A percentile compares a stretch with the other conserved stretches of the same genome.
Evolutionary conservation across 2,797 vertebrate genomes (phyloP).

Genomic region (Protonibea diacanthus): DNA sequence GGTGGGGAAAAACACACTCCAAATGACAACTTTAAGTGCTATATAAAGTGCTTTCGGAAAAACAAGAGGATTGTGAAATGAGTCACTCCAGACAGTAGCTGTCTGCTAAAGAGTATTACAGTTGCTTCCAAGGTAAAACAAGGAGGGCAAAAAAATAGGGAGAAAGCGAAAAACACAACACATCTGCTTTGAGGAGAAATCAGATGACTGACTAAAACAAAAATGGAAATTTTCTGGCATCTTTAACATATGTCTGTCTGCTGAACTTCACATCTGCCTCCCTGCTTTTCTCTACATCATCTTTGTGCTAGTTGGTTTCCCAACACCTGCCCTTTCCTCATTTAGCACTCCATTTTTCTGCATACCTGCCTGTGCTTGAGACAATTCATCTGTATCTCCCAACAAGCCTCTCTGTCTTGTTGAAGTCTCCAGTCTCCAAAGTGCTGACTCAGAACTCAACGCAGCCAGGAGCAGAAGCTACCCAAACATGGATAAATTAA

Average conservation of each 20-base stretch:
- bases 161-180: not conserved
- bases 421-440: not conserved
- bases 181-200: conserved; percentile 14
- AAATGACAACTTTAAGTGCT: conserved; percentile 72
- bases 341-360: conserved; percentile 7
- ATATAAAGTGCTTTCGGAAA: conserved; percentile 56
- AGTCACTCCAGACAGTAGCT: conserved; percentile 53
- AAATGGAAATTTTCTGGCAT: not conserved
- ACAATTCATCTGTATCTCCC: conserved; percentile 6
- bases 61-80: conserved; percentile 62
- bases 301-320: conserved; percentile 35
- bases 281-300: not conserved
- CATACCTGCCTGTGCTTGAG: conserved; percentile 9
- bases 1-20: conserved; percentile 31
- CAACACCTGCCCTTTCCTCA: conserved; percentile 18
- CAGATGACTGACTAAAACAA: conserved; percentile 9
- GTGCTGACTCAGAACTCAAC: conserved; percentile 11
- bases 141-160: not conserved
- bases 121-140: conserved; percentile 50
- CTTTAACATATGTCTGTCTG: conserved; percentile 2
- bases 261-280: conserved; percentile 12
- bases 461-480: not conserved
- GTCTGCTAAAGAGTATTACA: conserved; percentile 19
- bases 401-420: not conserved
- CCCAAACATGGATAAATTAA: not conserved